Evolutionary conservation across 2,888 invertebrate genomes (phyloP), one percentile per base, ranked within the genome.

Genomic region (Diloba caeruleocephala): DNA sequence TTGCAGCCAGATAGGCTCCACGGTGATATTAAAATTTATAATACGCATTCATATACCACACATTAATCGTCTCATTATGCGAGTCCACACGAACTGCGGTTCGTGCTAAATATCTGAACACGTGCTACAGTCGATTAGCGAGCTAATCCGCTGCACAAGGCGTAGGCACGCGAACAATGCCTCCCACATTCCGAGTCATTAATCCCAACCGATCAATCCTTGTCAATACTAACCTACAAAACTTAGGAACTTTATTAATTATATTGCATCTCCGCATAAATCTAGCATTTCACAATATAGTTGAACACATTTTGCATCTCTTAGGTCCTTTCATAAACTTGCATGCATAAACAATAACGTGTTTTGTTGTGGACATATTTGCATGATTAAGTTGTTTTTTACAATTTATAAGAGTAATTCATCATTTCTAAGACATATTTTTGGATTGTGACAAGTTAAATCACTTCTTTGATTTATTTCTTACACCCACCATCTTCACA

Each of bases 51-150:
- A 29, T 17, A 41, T 4, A 41, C 29, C 29, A n/a, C 10, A 33
- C 29, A 57, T 45, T 73, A 74, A 76, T 74, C 71, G 41, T 49
- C 57, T 68, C 63, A 69, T 71, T 64, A 65, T 56, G 59, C 60
- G 62, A 39, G 57, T 44, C 41, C 23, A 58, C 69, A 71, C 69
- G 74, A 62, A 57, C 58, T 53, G 58, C 25, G 64, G 61, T 53
- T 39, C 43, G 14, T 34, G 38, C 43, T 53, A 42, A 63, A 60
- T 62, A 58, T 51, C 31, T 17, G 43, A 37, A 65, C 45, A 64
- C 64, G 43, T 57, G 54, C 53, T 60, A 53, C 34, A 59, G 29
- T 14, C 52, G 53, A 64, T 69, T 51, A 51, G 39, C 43, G 62
- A 28, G 34, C 34, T 56, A 67, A 59, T 56, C 51, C 39, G 63